Evolutionary conservation across 1,140 invertebrate genomes (phyloP).

Genomic region (Danaus melanippus): DNA sequence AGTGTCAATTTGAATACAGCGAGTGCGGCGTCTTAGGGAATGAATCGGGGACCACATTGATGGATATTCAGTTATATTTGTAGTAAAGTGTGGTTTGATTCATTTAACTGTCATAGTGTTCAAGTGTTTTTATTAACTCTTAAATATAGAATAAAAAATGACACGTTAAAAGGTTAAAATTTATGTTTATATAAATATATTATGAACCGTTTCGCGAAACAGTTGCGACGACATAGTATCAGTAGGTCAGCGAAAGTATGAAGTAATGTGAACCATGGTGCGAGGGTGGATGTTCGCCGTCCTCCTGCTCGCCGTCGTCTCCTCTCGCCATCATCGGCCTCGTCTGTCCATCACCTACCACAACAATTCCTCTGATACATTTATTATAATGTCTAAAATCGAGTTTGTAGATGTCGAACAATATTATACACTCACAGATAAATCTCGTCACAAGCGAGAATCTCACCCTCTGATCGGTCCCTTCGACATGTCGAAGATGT

Average conservation of each 20-base stretch:
- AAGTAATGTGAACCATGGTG: conserved; percentile 14
- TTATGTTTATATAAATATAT: no score
- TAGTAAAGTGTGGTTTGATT: no score
- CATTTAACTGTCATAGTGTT: no score
- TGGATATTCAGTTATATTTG: no score
- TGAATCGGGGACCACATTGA: no score
- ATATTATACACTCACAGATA: conserved; percentile 10
- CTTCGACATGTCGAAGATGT: conserved; percentile 51
- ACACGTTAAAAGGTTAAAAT: no score
- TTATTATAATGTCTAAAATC: conserved; percentile 5
- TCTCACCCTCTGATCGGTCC: conserved; percentile 45
- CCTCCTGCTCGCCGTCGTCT: conserved; percentile 12
- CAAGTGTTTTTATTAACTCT: no score
- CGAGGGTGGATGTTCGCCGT: conserved; percentile 13
- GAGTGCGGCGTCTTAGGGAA: no score
- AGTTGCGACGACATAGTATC: no score
- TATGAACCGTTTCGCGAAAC: no score
- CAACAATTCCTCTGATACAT: conserved; percentile 4
- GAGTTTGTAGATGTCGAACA: conserved; percentile 8
- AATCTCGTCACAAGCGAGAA: conserved; percentile 25
- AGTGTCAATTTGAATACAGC: no score
- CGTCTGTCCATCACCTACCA: neutral
- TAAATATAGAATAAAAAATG: no score
- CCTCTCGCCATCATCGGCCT: conserved; percentile 5
- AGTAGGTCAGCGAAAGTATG: neutral